Percentiles rank a stretch among this genome's conserved stretches.
Evolutionary conservation across 2,888 invertebrate species (phyloP).

Genomic region (Mermis nigrescens): DNA sequence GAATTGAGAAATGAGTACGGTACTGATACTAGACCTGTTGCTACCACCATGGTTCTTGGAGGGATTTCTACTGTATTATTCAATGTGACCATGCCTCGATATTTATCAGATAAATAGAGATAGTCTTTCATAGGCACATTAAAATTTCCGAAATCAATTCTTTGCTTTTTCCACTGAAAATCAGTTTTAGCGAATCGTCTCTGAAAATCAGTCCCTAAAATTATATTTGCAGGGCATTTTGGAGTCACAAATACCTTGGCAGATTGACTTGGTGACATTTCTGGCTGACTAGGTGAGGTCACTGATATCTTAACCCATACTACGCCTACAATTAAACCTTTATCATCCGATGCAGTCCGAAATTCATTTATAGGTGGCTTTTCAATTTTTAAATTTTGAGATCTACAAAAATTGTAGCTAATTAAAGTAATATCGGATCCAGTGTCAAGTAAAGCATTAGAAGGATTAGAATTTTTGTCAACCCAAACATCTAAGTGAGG

Average conservation of each 20-base stretch:
- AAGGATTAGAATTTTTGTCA: background rate
- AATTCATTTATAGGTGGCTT: background rate
- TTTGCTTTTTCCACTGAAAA: too few relatives aligned
- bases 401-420: background rate
- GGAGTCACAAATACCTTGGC: too few relatives aligned
- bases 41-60: background rate
- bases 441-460: background rate
- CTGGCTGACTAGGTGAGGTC: too few relatives aligned
- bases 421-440: background rate
- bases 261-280: too few relatives aligned
- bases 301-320: background rate
- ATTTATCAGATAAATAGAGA: background rate
- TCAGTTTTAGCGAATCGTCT: background rate
- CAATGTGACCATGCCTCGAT: background rate
- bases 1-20: background rate
- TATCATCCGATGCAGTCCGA: background rate
- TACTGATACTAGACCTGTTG: background rate
- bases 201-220: background rate
- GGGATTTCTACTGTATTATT: background rate
- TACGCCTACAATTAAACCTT: background rate
- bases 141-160: too few relatives aligned
- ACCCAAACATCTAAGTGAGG: background rate
- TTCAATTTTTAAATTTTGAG: background rate
- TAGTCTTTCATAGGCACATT: background rate
- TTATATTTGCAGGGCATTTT: too few relatives aligned